Evolutionary conservation across 2,888 invertebrate species (phyloP).

Genomic region (Alsophila aescularia): DNA sequence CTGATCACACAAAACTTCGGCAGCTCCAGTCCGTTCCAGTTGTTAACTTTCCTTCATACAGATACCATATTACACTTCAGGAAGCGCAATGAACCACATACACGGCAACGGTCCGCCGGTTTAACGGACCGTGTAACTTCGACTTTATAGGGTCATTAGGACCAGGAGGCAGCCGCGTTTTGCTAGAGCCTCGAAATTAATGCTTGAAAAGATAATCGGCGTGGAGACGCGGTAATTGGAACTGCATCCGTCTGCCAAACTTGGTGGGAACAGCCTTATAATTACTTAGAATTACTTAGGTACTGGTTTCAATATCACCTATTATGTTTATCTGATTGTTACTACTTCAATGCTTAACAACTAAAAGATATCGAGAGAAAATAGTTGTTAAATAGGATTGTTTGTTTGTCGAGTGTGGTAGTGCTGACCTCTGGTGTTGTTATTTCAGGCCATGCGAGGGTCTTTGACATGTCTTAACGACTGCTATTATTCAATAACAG

Average conservation of each 20-base stretch:
- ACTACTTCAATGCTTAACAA: too few species aligned
- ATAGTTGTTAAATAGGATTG: too few species aligned
- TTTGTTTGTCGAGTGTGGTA: too few species aligned
- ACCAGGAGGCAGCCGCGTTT: conserved; percentile 58
- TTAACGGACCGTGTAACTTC: conserved; percentile 75
- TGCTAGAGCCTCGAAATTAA: conserved; percentile 74
- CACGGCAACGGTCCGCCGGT: conserved; percentile 59
- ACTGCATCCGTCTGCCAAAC: conserved; percentile 13
- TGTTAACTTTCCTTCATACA: conserved; percentile 21
- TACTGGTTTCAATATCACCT: too few species aligned
- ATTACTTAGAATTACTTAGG: too few species aligned
- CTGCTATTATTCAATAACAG: too few species aligned
- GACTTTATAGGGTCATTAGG: conserved; percentile 77
- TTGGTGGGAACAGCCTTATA: not conserved
- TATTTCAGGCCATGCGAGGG: too few species aligned
- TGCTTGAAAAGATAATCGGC: conserved; percentile 77
- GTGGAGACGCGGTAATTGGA: conserved; percentile 55
- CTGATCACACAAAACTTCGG: not conserved
- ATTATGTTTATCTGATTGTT: too few species aligned
- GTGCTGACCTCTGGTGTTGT: too few species aligned
- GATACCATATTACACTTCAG: conserved; percentile 36
- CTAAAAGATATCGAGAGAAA: too few species aligned
- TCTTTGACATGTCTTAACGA: too few species aligned
- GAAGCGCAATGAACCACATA: conserved; percentile 49
- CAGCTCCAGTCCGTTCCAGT: conserved; percentile 19